Evolutionary conservation across 2,797 vertebrate species (phyloP).

Genomic region (Triplophysa bombifrons): DNA sequence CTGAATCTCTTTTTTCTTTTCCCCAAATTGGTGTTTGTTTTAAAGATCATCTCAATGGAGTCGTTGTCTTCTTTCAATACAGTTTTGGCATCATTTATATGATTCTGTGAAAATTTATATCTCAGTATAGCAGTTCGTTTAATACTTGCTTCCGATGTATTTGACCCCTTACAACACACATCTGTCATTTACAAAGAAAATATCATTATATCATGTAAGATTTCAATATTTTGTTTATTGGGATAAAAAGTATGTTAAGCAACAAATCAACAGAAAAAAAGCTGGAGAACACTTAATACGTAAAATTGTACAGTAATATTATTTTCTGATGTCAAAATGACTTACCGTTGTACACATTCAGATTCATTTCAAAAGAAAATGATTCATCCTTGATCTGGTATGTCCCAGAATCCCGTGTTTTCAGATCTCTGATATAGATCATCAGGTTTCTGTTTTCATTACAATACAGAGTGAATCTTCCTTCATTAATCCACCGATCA

Average conservation of each 20-base stretch:
- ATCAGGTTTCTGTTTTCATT: accelerated
- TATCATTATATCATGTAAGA: too few relatives aligned
- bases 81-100: not conserved
- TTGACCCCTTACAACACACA: not conserved
- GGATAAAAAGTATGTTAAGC: too few relatives aligned
- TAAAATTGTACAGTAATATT: too few relatives aligned
- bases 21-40: not conserved
- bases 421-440: not conserved
- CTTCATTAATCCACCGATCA: too few relatives aligned
- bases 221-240: too few relatives aligned
- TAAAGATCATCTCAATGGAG: not conserved
- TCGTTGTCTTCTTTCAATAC: not conserved
- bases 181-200: not conserved
- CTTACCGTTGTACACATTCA: not conserved
- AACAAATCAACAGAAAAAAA: too few relatives aligned
- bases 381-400: not conserved
- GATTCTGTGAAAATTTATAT: constrained; percentile 22
- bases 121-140: not conserved
- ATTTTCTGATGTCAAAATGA: not conserved
- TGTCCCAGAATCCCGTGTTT: accelerated
- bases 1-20: not conserved
- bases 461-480: not conserved
- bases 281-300: too few relatives aligned
- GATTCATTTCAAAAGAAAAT: not conserved
- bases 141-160: not conserved